Conservation (phyloP, 30 jellyfish, hydroid and myxozoan genomes). For the Catostylus mosaicus region DNA sequence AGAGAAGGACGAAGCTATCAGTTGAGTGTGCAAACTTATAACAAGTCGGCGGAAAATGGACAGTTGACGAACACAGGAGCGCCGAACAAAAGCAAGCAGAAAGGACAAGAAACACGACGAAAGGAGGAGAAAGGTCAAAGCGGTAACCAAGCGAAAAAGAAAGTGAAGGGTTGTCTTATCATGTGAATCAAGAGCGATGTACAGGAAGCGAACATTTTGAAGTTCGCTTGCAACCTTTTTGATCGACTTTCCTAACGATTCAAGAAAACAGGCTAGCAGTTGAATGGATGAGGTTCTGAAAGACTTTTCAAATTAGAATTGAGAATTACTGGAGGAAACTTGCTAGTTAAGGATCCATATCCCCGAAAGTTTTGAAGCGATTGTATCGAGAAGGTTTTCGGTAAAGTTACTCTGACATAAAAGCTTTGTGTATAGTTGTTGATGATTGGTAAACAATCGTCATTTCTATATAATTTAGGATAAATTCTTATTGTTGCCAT, state of each 20-base stretch:
- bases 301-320: background rate
- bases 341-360: background rate
- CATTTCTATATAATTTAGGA: background rate
- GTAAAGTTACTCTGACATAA: background rate
- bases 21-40: background rate
- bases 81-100: slow-evolving; percentile 23
- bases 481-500: background rate
- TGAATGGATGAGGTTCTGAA: background rate
- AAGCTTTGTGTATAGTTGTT: background rate
- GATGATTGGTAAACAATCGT: background rate
- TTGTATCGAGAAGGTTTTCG: background rate
- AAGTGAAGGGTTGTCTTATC: background rate
- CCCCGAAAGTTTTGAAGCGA: background rate
- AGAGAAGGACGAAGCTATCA: slow-evolving; percentile 30
- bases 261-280: background rate
- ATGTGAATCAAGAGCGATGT: background rate
- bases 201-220: background rate
- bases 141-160: background rate
- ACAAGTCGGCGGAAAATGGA: slow-evolving; percentile 72
- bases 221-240: too few relatives aligned
- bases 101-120: background rate
- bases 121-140: background rate
- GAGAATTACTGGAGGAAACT: background rate
- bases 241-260: background rate
- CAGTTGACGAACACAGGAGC: slow-evolving; percentile 40